Evolutionary conservation across 1,140 invertebrate genomes (phyloP), one percentile per base, ranked within the genome.

Genomic region (Heliothis virescens): DNA sequence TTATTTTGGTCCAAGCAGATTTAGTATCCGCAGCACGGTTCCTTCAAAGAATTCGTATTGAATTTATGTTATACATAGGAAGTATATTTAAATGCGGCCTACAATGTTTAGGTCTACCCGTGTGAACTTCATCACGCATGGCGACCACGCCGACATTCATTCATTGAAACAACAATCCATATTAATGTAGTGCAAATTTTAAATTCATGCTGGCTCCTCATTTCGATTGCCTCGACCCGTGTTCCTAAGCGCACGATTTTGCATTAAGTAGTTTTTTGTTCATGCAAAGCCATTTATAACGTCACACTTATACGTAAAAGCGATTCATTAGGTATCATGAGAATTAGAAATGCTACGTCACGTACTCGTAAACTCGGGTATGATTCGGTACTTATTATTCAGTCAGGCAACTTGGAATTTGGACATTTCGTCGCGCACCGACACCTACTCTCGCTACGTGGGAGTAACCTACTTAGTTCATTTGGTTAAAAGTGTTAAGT

Each of bases 171-270:
- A 85, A 90, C 92, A 88, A 94, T 94, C 92, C 92, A 94, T 94
- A 94, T 92, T 94, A 94, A 94, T 94, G 92, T 90, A 92, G 89
- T 92, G 90, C 91, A 94, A 92, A 94, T 94, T 94, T 94, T 91
- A 90, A 93, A 94, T 94, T 94, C 93, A 94, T 86, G 91, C 88
- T 90, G 89, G 73, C 89, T 91, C 91, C 83, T 90, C 89, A 87
- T 89, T 91, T 94, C 91, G 91, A 92, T 93, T 90, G 87, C 89
- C 86, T 89, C 86, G 86, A 83, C 71, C 83, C 88, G 87, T 94
- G 89, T 93, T 89, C 82, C 91, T 93, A 93, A 91, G 89, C 91
- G 88, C 91, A 91, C 90, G 90, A 91, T 91, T 94, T 91, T 92
- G 92, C 90, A 93, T 89, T 93, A 92, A 92, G 84, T 89, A 89